A percentile compares a stretch with the other conserved stretches of the same genome.
These are phyloP conservation scores for Pyrrhopygopsis socrates DNA, from an alignment of 2,888 invertebrate genomes.

Conservation along the genomic window DNA sequence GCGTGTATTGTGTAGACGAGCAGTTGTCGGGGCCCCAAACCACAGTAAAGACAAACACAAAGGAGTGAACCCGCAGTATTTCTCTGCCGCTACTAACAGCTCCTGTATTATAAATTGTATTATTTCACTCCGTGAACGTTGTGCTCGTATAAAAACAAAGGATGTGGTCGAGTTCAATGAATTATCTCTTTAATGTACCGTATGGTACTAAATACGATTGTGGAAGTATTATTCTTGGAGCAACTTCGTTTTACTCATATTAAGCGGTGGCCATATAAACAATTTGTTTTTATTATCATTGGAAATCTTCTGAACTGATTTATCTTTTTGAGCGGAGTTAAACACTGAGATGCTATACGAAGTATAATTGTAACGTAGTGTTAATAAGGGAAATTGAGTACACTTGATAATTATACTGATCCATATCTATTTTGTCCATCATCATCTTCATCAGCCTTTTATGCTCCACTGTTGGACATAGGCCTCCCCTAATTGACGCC, in stretches of 20 bases:
- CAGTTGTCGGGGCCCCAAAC: constrained; percentile 63
- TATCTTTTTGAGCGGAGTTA: no score
- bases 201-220: not conserved
- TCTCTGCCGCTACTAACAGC: constrained; percentile 91
- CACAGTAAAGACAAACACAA: constrained; percentile 89
- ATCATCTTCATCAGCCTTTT: no score
- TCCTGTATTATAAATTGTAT: constrained; percentile 92
- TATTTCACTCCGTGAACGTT: constrained; percentile 89
- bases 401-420: no score
- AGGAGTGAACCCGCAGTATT: constrained; percentile 91
- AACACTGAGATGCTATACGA: no score
- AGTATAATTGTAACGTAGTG: no score
- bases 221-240: not conserved
- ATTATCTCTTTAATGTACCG: constrained; percentile 14
- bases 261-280: not conserved
- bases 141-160: constrained; percentile 68
- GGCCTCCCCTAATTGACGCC: no score
- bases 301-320: no score
- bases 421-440: no score
- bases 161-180: constrained; percentile 49
- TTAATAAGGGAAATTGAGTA: no score
- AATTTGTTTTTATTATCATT: no score
- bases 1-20: no score
- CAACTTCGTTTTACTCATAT: not conserved
- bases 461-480: no score